Conservation (phyloP, 1,140 invertebrate genomes). For the Heliconius nattereri region DNA sequence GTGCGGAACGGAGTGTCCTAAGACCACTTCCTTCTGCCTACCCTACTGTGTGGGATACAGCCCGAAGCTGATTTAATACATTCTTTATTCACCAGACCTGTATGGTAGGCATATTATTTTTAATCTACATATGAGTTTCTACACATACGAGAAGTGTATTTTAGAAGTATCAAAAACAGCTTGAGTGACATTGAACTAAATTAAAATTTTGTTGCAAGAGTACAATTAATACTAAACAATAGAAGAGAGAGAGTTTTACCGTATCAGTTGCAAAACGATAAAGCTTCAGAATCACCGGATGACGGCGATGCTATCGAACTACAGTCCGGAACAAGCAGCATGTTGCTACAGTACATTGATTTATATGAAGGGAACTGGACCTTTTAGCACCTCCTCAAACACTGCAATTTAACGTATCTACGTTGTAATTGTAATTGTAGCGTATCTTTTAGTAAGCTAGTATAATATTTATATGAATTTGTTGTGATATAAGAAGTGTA, state of each 20-base stretch:
- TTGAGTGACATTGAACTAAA: constrained; percentile 56
- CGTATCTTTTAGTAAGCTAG: too few relatives aligned
- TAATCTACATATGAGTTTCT: too few relatives aligned
- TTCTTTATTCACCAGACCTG: too few relatives aligned
- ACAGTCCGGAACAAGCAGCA: constrained; percentile 49
- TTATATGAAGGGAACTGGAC: constrained; percentile 30
- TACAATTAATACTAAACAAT: constrained; percentile 72
- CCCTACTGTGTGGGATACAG: too few relatives aligned
- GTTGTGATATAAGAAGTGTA: too few relatives aligned
- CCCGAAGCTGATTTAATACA: too few relatives aligned
- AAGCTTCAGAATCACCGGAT: constrained; percentile 71
- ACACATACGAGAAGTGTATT: too few relatives aligned
- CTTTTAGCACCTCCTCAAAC: not conserved
- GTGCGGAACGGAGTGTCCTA: too few relatives aligned
- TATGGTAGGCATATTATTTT: too few relatives aligned
- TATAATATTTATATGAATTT: too few relatives aligned
- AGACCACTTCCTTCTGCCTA: too few relatives aligned
- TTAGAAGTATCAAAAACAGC: not conserved
- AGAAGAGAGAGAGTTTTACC: constrained; percentile 58
- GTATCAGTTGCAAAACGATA: constrained; percentile 60
- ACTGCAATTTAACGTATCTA: not conserved
- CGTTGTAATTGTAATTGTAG: too few relatives aligned
- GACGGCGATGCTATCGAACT: constrained; percentile 58
- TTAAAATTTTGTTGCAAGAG: constrained; percentile 39
- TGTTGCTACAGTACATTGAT: constrained; percentile 65